Conservation (phyloP, 2,888 invertebrate species). For the Stictocephala bisonia region DNA sequence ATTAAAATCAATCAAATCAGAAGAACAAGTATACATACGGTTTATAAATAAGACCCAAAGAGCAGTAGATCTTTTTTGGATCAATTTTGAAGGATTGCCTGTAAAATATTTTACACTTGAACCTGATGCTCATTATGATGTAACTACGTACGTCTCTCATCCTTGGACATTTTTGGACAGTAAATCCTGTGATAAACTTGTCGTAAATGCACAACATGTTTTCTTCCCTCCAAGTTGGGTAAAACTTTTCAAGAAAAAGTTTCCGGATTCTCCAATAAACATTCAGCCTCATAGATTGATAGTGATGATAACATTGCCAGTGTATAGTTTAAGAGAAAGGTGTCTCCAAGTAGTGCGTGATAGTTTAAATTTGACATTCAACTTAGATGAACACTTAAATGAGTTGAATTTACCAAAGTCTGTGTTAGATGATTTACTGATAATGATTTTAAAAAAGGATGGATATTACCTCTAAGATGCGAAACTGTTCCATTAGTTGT, state of each 20-base stretch:
- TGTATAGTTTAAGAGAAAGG: slow-evolving; percentile 35
- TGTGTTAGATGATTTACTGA: too few species aligned
- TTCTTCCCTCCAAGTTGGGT: neutral
- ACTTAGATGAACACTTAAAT: too few species aligned
- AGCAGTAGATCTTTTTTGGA: slow-evolving; percentile 50
- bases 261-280: neutral
- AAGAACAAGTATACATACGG: too few species aligned
- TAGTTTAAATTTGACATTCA: neutral
- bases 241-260: too few species aligned
- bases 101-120: slow-evolving; percentile 44
- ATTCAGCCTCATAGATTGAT: slow-evolving; percentile 37
- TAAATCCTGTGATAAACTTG: slow-evolving; percentile 44
- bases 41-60: slow-evolving; percentile 50
- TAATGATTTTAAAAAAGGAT: too few species aligned
- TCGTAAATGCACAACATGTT: neutral
- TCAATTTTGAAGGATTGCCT: slow-evolving; percentile 47
- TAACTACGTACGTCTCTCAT: slow-evolving; percentile 53
- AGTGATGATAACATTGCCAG: slow-evolving; percentile 36
- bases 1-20: slow-evolving; percentile 12
- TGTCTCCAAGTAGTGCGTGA: slow-evolving; percentile 45
- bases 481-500: too few species aligned
- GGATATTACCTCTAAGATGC: too few species aligned
- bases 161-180: slow-evolving; percentile 53
- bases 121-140: slow-evolving; percentile 48
- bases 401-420: too few species aligned